These are phyloP conservation scores for Geococcyx californianus DNA, from an alignment of 2,113 vertebrate genomes.

Conservation along the genomic window DNA sequence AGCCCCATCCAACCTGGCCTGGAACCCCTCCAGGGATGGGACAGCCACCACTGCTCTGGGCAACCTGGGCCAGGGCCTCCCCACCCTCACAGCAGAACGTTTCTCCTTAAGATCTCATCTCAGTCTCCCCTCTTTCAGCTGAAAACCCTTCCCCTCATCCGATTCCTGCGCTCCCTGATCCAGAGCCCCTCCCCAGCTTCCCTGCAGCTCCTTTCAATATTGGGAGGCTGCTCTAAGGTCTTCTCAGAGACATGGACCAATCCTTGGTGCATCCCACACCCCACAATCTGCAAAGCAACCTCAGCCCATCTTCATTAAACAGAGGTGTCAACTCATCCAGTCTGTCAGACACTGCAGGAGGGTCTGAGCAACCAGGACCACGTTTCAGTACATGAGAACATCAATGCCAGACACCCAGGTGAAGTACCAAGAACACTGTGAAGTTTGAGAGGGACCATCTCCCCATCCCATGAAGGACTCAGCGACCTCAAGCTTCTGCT, in stretches of 20 bases:
- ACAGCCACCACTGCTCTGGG: too few relatives aligned
- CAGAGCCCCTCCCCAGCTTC: too few relatives aligned
- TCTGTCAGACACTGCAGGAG: not conserved
- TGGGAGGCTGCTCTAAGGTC: too few relatives aligned
- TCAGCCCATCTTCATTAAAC: not conserved
- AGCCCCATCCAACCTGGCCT: too few relatives aligned
- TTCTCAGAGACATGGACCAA: not conserved
- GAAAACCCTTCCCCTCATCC: too few relatives aligned
- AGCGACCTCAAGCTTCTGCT: not conserved
- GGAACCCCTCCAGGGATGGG: too few relatives aligned
- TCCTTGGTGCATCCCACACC: rapidly evolving
- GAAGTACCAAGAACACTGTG: not conserved
- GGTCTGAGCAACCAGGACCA: not conserved
- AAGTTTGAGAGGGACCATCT: not conserved
- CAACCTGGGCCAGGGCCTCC: too few relatives aligned
- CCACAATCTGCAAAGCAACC: not conserved
- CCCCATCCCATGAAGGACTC: not conserved
- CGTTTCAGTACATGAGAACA: not conserved
- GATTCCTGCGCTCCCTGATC: too few relatives aligned
- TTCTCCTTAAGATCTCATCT: too few relatives aligned
- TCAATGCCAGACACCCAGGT: not conserved
- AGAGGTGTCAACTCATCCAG: rapidly evolving
- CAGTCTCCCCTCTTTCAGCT: too few relatives aligned
- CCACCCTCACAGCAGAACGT: too few relatives aligned
- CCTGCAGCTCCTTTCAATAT: too few relatives aligned